Conservation (phyloP, 2,888 invertebrate genomes). For the Lasioglossum lativentre region DNA sequence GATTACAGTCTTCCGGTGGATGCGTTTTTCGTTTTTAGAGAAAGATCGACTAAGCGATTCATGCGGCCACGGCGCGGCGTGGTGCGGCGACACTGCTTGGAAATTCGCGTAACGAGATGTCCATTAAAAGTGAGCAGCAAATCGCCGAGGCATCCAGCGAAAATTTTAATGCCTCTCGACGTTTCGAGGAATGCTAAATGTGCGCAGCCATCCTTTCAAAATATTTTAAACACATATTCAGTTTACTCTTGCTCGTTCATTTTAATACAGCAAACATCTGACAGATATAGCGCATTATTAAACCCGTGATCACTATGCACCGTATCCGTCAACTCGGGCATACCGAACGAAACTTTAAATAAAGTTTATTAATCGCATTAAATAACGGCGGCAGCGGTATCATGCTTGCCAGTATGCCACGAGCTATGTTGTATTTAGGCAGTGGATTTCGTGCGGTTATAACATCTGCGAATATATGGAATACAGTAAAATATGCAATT, state of each 20-base stretch:
- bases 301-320: background rate
- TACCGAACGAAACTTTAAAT: background rate
- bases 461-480: background rate
- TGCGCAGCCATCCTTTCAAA: background rate
- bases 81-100: no score
- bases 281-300: background rate
- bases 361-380: background rate
- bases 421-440: background rate
- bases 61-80: background rate
- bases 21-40: background rate
- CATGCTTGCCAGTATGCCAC: background rate
- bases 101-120: constrained; percentile 1
- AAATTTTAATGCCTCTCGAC: background rate
- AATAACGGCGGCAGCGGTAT: background rate
- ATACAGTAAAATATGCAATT: background rate
- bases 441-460: background rate
- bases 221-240: background rate
- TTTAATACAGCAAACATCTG: background rate
- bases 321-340: background rate
- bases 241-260: background rate
- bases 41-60: background rate
- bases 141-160: background rate
- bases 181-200: background rate
- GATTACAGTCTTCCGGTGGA: background rate
- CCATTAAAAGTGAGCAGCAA: background rate